Evolutionary conservation across 2,113 vertebrate species (phyloP), one percentile per base, ranked within the genome.

Genomic region (Rhadina sibilatrix): DNA sequence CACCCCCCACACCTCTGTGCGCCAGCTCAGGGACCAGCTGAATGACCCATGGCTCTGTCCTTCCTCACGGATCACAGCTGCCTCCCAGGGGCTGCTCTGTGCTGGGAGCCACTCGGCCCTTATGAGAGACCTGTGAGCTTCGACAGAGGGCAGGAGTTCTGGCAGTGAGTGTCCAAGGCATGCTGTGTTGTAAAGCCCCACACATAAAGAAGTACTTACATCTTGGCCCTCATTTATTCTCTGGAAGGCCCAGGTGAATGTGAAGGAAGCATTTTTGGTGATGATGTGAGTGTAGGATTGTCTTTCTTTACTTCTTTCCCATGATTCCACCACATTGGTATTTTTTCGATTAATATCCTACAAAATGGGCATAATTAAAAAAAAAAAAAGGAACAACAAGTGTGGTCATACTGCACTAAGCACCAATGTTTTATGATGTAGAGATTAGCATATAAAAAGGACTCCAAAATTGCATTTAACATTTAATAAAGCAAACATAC

Each of bases 181-280:
- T 40, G 31, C 46, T 57, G 20, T 16, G 31, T 3, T 81, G 14
- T 74, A 89, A 83, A 84, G 59, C 24, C 33, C 23, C 38, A 33
- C 7, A 35, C 9, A 3, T 52, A 83, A 84, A 91, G 33, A 79
- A 49, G 11, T 90, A 98, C 99, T 99, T 98, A 99, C 99, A 88
- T 99, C 99, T 91, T 98, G 98, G 24, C 98, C 98, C 53, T 98
- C 98, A 8, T 98, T 99, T 46, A 99, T 99, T 95, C 99, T 99
- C 97, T 99, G 99, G 95, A 99, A 99, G 50, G 99, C 99, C 99
- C 99, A 99, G 0, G 99, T 99, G 97, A 99, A 99, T 1, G 98
- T 99, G 64, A 99, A 98, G 0, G 99, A 98, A 84, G 99, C 98
- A 8, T 99, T 99, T 97, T 99, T 99, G 61, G 98, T 98, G 97